Percentiles rank a stretch among this genome's conserved stretches.
Conservation (phyloP, 2,797 vertebrate species). For the Typhlichthys eigenmanni region DNA sequence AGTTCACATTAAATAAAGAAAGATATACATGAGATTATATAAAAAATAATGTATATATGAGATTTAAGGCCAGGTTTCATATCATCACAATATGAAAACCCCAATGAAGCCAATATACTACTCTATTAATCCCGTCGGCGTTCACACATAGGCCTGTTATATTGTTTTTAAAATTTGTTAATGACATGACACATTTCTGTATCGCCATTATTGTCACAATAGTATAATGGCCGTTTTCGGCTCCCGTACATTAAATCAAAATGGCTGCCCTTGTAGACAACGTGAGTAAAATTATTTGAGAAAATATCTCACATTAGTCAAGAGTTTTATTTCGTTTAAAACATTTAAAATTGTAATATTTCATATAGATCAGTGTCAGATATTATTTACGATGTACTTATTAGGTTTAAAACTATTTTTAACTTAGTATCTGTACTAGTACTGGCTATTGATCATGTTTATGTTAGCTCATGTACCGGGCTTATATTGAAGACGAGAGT, state of each 20-base stretch:
- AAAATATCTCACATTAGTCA: neutral
- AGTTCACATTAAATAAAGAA: no score
- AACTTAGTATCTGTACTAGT: neutral
- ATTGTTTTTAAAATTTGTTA: no score
- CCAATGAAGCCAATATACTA: no score
- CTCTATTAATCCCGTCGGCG: no score
- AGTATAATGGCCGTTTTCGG: slow-evolving; percentile 24
- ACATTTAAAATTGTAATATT: neutral
- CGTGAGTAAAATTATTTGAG: slow-evolving; percentile 65
- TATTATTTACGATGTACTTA: neutral
- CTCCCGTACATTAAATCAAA: slow-evolving; percentile 67
- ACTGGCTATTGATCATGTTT: neutral
- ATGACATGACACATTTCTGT: neutral
- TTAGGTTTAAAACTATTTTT: neutral
- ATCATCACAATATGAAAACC: no score
- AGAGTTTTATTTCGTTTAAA: neutral
- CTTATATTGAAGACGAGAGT: no score
- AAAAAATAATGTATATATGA: no score
- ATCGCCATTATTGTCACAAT: neutral
- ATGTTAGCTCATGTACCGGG: no score
- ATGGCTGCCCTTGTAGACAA: slow-evolving; percentile 72
- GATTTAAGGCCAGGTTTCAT: no score
- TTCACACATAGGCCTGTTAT: no score
- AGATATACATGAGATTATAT: no score
- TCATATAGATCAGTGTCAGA: neutral